Base-by-base conservation (phyloP, 2,113 vertebrate species). In the Phodopus roborovskii region DNA sequence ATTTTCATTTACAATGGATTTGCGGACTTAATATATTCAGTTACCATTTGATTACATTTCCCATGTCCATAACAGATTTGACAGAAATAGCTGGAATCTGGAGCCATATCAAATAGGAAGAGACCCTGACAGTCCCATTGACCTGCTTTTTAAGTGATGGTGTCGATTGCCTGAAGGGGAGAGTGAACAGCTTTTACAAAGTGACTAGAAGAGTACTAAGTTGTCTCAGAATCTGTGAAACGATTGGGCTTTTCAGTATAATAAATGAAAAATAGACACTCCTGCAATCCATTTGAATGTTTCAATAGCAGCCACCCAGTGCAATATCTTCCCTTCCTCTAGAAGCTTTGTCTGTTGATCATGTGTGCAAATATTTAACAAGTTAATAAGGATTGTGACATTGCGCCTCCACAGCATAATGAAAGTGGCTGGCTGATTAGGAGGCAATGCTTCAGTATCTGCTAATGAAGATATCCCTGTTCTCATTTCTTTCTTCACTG, bases 1-100 rank as follows among this genome's bases (percentile, higher is more conserved):
- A 36, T 91, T 96, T 88, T 48, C 78, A 53, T 91, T 91, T 83
- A 39, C 58, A 42, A 7, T 91, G 28, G 70, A 8, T 89, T 90
- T 93, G 16, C 16, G 42, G 12, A 15, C 33, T 86, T 56, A 87
- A 9, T 30, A 9, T 89, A 94, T 97, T 78, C 50, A 17, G 48
- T 33, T 85, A 50, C 92, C 50, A 71, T 84, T 92, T 90, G 45
- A 39, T 83, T 28, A 36, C 22, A 64, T 62, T 83, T 74, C 60
- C 11, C 19, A 1, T 1, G 20, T 82, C 17, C 48, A 1, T 85
- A 77, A 71, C 45, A 87, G 16, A 86, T 56, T 56, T 90, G 56
- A 92, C 28, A 82, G 77, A 84, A 92, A 58, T 91, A 48, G 45
- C 60, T 94, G 53, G 53, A 88, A 73, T 48, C 58, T 71, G 75